Conservation (phyloP, 2,888 invertebrate genomes). For the Lasius fuliginosus region DNA sequence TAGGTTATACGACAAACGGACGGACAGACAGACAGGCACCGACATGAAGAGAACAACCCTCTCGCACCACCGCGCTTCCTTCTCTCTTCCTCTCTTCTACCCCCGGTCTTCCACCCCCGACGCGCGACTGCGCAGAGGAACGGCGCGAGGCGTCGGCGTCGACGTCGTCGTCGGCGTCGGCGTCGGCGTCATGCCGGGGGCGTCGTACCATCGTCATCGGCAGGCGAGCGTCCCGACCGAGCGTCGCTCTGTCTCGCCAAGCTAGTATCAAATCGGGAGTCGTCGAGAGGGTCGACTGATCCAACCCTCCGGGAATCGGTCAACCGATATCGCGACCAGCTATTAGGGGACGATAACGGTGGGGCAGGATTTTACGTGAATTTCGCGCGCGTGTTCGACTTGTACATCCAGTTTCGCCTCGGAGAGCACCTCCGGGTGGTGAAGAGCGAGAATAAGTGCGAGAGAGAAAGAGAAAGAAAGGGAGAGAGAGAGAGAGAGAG, state of each 20-base stretch:
- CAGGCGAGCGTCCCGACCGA: conserved; percentile 75
- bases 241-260: conserved; percentile 78
- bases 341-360: background rate
- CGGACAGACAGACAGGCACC: conserved; percentile 42
- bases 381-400: conserved; percentile 14
- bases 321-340: conserved; percentile 15
- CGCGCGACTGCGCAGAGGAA: conserved; percentile 74
- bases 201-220: conserved; percentile 82
- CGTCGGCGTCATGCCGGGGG: conserved; percentile 79
- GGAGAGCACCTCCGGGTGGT: conserved; percentile 16
- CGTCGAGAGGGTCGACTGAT: conserved; percentile 79
- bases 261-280: conserved; percentile 82
- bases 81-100: conserved; percentile 23
- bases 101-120: conserved; percentile 24
- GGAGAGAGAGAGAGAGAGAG: conserved; percentile 27
- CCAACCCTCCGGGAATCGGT: conserved; percentile 68
- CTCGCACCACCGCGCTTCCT: conserved; percentile 19
- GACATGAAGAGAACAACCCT: conserved; percentile 49
- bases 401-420: conserved; percentile 32
- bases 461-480: conserved; percentile 4
- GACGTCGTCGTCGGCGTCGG: conserved; percentile 75
- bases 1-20: conserved; percentile 10
- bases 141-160: conserved; percentile 82
- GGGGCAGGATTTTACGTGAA: background rate
- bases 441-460: conserved; percentile 43